phyloP scores from a whole-genome alignment of 1,140 invertebrate genomes.

The Spodoptera litura region DNA sequence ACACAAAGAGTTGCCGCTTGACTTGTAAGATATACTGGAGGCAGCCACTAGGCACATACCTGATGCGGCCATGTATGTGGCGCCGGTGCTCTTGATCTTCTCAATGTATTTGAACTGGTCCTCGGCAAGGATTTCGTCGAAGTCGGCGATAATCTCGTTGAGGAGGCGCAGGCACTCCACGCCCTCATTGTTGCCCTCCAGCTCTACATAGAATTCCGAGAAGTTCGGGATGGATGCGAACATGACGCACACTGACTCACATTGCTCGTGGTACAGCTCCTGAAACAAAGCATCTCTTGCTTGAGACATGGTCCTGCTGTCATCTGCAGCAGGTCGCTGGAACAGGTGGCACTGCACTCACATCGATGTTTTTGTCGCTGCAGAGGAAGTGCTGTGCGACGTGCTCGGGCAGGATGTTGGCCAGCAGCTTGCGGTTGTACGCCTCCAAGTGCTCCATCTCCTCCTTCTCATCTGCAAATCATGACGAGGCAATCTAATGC shows the following conservation, averaged over 20 bases:
- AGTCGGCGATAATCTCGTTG: slow-evolving; percentile 99
- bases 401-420: slow-evolving; percentile 97
- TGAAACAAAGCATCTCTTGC: slow-evolving; percentile 70
- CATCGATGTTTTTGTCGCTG: slow-evolving; percentile 92
- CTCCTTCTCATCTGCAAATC: slow-evolving; percentile 93
- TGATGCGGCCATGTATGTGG: slow-evolving; percentile 98
- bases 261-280: slow-evolving; percentile 98
- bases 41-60: slow-evolving; percentile 83
- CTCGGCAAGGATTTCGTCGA: slow-evolving; percentile 96
- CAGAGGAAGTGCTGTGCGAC: slow-evolving; percentile 97
- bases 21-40: not conserved
- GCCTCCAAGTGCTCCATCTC: slow-evolving; percentile 98
- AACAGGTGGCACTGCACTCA: slow-evolving; percentile 83
- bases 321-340: too few species aligned
- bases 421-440: slow-evolving; percentile 96
- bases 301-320: not conserved
- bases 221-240: slow-evolving; percentile 99
- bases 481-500: not conserved
- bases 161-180: slow-evolving; percentile 97
- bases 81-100: slow-evolving; percentile 98
- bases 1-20: too few species aligned
- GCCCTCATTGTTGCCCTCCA: slow-evolving; percentile 97
- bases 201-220: slow-evolving; percentile 98
- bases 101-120: slow-evolving; percentile 96
- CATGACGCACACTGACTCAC: slow-evolving; percentile 97